Conservation (phyloP, 2,797 vertebrate genomes). For the Otolemur crassicaudatus region DNA sequence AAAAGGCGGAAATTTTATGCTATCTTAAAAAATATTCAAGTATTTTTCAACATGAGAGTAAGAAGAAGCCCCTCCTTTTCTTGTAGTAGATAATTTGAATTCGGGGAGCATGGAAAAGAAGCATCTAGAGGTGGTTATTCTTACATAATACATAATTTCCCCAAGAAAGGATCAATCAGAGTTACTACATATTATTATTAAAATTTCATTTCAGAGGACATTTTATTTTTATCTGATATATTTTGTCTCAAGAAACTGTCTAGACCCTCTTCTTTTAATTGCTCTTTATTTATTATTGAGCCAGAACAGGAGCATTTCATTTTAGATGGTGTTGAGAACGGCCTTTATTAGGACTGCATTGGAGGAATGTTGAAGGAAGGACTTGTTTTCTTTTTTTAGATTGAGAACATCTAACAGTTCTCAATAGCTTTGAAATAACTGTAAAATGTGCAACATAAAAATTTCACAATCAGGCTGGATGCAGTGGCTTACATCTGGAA, state of each 20-base stretch:
- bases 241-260: slow-evolving; percentile 53
- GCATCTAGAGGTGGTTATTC: neutral
- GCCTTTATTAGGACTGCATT: neutral
- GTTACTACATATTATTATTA: slow-evolving; percentile 51
- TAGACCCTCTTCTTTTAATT: slow-evolving; percentile 49
- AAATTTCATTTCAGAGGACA: slow-evolving; percentile 42
- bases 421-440: slow-evolving; percentile 55
- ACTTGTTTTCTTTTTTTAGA: neutral
- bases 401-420: neutral
- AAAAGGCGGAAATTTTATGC: neutral
- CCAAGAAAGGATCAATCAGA: slow-evolving; percentile 5
- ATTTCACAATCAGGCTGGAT: neutral
- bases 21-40: neutral
- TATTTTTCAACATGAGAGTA: neutral
- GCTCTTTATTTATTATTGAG: slow-evolving; percentile 51
- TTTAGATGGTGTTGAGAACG: slow-evolving; percentile 5
- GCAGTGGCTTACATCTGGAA: too few species aligned
- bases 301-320: neutral
- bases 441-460: neutral
- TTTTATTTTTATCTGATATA: slow-evolving; percentile 26
- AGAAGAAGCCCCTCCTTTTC: neutral
- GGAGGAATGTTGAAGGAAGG: neutral
- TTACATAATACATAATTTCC: neutral
- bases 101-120: neutral
- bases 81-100: slow-evolving; percentile 34